Evolutionary conservation across 1,140 invertebrate genomes (phyloP).

Genomic region (Drosophila pectinifera): DNA sequence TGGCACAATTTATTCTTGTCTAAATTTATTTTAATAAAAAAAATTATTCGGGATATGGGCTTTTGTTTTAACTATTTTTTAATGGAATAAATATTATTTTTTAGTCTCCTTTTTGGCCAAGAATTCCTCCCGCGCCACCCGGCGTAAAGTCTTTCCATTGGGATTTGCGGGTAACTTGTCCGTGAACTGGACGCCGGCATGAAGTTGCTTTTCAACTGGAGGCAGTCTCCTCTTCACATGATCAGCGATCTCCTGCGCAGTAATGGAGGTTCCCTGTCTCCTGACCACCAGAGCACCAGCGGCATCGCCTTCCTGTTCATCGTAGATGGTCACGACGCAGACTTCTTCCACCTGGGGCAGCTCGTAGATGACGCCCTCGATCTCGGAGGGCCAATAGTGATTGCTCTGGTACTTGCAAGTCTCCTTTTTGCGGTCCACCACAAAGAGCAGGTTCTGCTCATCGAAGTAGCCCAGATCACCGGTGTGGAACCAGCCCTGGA

Average conservation of each 20-base stretch:
- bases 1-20: too few species aligned
- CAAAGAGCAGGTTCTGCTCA: not conserved
- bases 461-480: not conserved
- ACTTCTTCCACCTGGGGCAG: not conserved
- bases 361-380: not conserved
- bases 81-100: too few species aligned
- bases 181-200: not conserved
- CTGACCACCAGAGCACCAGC: too few species aligned
- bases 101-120: not conserved
- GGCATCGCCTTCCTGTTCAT: not conserved
- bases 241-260: not conserved
- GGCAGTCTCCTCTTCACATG: not conserved
- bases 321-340: not conserved
- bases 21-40: too few species aligned
- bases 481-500: not conserved
- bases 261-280: not conserved
- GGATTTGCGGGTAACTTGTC: not conserved
- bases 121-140: too few species aligned
- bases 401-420: not conserved
- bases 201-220: not conserved
- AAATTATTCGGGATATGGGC: too few species aligned
- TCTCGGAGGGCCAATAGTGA: not conserved
- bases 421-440: not conserved
- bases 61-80: too few species aligned
- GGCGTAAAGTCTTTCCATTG: not conserved